Evolutionary conservation across 37 sponge, comb jelly and placozoan genomes (phyloP), one percentile per base, ranked within the genome.

Genomic region (Aplysina aerophoba): DNA sequence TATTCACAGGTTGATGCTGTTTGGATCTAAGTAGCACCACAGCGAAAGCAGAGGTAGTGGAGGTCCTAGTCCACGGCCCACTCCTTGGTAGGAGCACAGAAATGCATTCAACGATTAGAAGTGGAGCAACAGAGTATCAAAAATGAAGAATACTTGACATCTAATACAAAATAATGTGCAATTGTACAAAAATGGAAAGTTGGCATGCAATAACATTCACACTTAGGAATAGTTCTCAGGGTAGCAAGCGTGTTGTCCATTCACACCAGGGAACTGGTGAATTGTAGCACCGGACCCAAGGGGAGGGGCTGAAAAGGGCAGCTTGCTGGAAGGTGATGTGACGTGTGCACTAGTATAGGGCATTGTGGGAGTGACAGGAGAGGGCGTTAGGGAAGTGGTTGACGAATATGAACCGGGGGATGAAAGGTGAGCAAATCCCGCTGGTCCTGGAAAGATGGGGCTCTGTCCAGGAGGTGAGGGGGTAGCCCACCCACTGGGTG

Each of bases 381-480:
- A 75, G 78, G 37, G 78, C 4, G 44, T 75, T 2, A 75, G 54
- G 5, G 78, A 36, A 50, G 78, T 75, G 8, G 78, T 53, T 0
- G 78, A 75, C 2, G 78, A 31, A 21, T 36, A 75, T 0, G 78
- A 53, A 4, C 78, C 78, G 0, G 78, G 33, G 2, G 78, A 36
- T 5, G 78, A 75, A 24, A 75, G 37, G 15, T 44, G 44, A 6
- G 54, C 38, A 36, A 53, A 75, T 19, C 78, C 78, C 3, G 78
- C 14, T 44, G 50, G 50, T 36, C 53, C 53, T n/a, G 78, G 78
- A 25, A 75, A 75, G 21, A 75, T 44, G 40, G 78, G 78, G 78
- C 78, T 75, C 37, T 75, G 78, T 53, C 78, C 54, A 0, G 78
- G 78, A 75, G 78, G 78, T 0, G 78, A 75, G 54, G 78, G 78